phyloP scores from a whole-genome alignment of 2,113 vertebrate genomes.

The Andinoacara biseriatus region DNA sequence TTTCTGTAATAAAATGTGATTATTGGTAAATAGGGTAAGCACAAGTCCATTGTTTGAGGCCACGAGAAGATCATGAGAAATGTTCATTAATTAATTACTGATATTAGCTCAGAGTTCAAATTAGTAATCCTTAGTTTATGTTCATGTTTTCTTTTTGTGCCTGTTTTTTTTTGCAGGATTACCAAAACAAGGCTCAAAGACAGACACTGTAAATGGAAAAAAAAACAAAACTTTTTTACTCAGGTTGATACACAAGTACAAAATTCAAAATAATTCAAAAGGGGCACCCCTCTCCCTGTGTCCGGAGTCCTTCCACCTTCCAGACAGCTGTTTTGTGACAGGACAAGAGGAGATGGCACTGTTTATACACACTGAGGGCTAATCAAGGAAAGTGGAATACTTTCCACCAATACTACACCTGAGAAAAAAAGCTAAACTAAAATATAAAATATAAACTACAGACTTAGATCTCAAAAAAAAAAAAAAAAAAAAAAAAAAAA shows the following conservation, averaged over 20 bases:
- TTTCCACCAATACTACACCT: background rate
- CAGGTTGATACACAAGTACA: too few species aligned
- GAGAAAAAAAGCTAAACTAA: background rate
- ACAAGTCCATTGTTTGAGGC: too few species aligned
- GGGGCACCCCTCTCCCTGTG: background rate
- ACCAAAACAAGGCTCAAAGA: background rate
- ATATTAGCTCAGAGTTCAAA: too few species aligned
- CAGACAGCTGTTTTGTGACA: background rate
- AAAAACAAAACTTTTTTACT: too few species aligned
- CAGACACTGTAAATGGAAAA: background rate
- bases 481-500: background rate
- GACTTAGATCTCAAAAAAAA: background rate
- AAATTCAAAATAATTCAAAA: too few species aligned
- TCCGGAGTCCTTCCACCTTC: background rate
- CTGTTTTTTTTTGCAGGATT: accelerated
- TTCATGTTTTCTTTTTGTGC: background rate
- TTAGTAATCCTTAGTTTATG: too few species aligned
- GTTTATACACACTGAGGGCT: background rate
- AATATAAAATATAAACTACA: background rate
- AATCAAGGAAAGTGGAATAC: background rate
- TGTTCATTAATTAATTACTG: too few species aligned
- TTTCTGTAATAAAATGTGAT: too few species aligned
- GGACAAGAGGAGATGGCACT: background rate
- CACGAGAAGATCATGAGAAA: too few species aligned
- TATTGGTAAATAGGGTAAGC: too few species aligned